These are phyloP conservation scores for Polypedilum pembai DNA, from an alignment of 1,140 invertebrate species.

Conservation along the genomic window DNA sequence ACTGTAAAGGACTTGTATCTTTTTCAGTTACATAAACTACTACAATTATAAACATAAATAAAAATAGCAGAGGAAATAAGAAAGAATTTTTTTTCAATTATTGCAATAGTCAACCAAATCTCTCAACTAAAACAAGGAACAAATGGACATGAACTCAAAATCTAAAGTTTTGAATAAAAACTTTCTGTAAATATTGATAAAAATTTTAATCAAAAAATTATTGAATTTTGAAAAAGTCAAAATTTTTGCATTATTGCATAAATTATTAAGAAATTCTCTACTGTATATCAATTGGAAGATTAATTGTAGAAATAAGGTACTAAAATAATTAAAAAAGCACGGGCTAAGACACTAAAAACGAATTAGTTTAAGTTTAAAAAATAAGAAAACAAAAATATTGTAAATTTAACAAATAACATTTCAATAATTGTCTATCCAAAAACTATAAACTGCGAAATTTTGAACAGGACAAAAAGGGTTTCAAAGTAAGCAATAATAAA, in stretches of 20 bases:
- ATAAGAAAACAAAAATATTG: too few relatives aligned
- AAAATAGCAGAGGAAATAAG: constrained; percentile 20
- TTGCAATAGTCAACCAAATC: constrained; percentile 28
- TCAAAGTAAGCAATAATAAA: background rate
- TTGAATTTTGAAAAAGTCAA: background rate
- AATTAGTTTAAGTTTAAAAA: background rate
- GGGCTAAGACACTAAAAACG: constrained; percentile 21
- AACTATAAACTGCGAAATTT: background rate
- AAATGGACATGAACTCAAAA: background rate
- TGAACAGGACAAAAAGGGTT: background rate
- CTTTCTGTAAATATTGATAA: constrained; percentile 10
- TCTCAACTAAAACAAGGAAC: constrained; percentile 24
- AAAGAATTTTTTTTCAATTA: background rate
- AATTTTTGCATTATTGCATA: background rate
- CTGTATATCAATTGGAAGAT: background rate
- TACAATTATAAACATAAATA: background rate
- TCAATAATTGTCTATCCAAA: too few relatives aligned
- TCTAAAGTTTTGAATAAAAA: background rate
- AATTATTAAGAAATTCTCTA: background rate
- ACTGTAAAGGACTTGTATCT: background rate
- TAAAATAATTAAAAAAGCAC: background rate
- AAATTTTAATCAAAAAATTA: background rate
- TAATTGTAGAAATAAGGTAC: background rate
- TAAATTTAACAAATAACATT: too few relatives aligned
- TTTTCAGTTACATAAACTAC: constrained; percentile 5